Conservation (phyloP, 2,888 invertebrate genomes). For the Scaptomyza flava region DNA sequence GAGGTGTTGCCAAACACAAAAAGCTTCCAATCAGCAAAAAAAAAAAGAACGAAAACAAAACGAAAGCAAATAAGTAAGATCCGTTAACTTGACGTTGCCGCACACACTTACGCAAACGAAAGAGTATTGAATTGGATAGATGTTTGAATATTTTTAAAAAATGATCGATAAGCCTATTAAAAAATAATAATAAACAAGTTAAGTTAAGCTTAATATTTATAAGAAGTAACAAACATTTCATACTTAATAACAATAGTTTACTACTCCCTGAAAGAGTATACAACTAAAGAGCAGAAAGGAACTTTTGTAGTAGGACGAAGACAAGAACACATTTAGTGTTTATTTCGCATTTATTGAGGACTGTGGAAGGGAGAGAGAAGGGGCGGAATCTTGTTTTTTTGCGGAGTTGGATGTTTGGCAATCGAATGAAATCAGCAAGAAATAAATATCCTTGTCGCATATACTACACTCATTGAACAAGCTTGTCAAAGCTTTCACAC, state of each 20-base stretch:
- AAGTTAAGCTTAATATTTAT: not conserved
- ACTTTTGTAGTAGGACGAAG: conserved; percentile 4
- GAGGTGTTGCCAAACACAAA: conserved; percentile 76
- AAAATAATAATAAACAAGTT: not conserved
- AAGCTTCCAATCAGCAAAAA: conserved; percentile 74
- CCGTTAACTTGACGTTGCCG: not conserved
- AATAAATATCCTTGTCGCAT: conserved; percentile 73
- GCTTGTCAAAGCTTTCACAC: conserved; percentile 52
- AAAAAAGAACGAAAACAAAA: conserved; percentile 19
- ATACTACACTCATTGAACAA: conserved; percentile 35
- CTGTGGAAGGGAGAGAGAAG: not conserved
- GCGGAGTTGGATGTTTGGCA: conserved; percentile 24
- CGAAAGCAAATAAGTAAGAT: not conserved
- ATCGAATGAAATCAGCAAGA: conserved; percentile 77
- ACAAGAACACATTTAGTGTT: conserved; percentile 73
- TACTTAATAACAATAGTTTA: not conserved
- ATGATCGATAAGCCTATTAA: not conserved
- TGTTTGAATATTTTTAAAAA: not conserved
- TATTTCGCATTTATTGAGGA: conserved; percentile 77
- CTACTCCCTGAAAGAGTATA: conserved; percentile 4
- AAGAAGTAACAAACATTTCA: not conserved
- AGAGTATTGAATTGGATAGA: not conserved
- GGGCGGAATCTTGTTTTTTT: not conserved
- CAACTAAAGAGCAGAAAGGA: not conserved
- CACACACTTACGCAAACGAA: conserved; percentile 5